A percentile compares a stretch with the other conserved stretches of the same genome.
phyloP scores from a whole-genome alignment of 2,888 invertebrate species.

The Ametastegia equiseti region DNA sequence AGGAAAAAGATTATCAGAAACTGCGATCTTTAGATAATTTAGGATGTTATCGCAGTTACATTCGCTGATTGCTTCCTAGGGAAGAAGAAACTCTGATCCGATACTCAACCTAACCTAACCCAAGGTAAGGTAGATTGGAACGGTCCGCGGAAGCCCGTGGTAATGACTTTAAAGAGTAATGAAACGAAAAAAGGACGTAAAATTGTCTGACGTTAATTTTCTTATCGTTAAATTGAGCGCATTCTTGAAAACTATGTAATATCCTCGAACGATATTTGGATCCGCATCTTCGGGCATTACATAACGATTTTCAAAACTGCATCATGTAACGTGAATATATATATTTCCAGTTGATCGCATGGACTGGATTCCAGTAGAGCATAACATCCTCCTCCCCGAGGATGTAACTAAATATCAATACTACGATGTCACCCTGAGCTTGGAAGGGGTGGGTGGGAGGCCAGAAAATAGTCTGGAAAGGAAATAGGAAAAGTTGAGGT shows the following conservation, averaged over 20 bases:
- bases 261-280: background rate
- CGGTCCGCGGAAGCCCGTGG: background rate
- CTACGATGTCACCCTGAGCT: background rate
- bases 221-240: background rate
- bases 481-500: slow-evolving; percentile 19
- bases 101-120: background rate
- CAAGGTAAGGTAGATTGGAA: slow-evolving; percentile 2
- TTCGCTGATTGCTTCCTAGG: slow-evolving; percentile 31
- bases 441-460: background rate
- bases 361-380: background rate
- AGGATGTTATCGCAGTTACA: slow-evolving; percentile 19
- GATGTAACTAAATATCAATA: background rate
- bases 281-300: background rate
- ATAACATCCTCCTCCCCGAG: background rate
- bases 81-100: slow-evolving; percentile 12
- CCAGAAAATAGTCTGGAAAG: background rate
- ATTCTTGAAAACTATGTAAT: background rate
- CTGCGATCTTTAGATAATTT: slow-evolving; percentile 34
- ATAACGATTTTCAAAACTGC: background rate
- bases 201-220: slow-evolving; percentile 33
- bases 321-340: background rate
- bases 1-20: slow-evolving; percentile 25
- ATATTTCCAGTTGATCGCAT: background rate
- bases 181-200: slow-evolving; percentile 6
- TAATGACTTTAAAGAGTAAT: slow-evolving; percentile 31